Base-by-base conservation (phyloP, 1,140 invertebrate genomes). In the Drosophila gunungcola region DNA sequence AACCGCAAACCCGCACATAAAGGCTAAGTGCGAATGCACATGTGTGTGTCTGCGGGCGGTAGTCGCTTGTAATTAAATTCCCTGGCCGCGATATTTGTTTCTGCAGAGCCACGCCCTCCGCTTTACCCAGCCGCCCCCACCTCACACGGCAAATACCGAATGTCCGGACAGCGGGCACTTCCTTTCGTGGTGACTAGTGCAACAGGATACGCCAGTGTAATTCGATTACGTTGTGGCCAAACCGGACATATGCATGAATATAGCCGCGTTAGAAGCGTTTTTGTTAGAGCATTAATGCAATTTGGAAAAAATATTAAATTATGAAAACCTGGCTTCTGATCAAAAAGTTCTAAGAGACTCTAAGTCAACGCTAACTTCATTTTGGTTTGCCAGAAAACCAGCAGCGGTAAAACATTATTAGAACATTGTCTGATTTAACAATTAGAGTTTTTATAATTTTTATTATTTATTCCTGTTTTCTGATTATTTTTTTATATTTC, bases 71-170 rank as follows among this genome's bases (percentile, higher is more conserved):
- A 89, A 89, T 89, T 89, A 89, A 89, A 89, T 89, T 89, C 85
- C 77, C 72, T 89, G 61, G 80, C 80, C 74, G 84, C 80, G 78
- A 80, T 89, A 89, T 89, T 89, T 89, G 84, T 83, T 89, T 88
- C 78, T 73, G 55, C 64, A 63, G 61, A 52, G 48, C 55, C 51
- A 49, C 41, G 49, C 49, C 51, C 41, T 42, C 12, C 1, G n/a
- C 12, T 6, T 9, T 12, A 4, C 16, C 29, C 29, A 6, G 21
- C 27, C 4, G 12, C 52, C 45, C 45, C 52, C 57, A 32, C 3
- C 12, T 6, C 5, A 5, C 25, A 29, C 45, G 48, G 48, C 48
- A 25, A 56, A 34, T 42, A 43, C 16, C 39, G 45, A 73, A 45
- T 77, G 74, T 77, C 62, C 48, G 74, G 41, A 39, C 63, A 32